phyloP scores from a whole-genome alignment of 2,113 vertebrate genomes.

The Microtus pennsylvanicus region DNA sequence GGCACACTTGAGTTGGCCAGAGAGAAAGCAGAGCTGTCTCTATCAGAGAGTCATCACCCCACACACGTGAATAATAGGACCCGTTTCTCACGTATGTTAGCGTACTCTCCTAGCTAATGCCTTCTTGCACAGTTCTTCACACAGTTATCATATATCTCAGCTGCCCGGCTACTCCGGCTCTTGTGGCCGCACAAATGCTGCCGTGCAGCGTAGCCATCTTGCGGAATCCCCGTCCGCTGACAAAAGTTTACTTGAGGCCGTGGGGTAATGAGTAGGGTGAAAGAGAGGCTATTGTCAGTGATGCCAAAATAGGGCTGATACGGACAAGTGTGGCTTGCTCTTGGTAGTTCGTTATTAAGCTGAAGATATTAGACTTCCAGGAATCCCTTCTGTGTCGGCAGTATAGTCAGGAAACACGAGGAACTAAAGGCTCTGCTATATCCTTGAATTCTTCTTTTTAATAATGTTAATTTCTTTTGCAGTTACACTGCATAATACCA shows the following conservation, averaged over 20 bases:
- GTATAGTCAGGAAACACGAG: not conserved
- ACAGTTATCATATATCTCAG: not conserved
- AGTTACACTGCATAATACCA: not conserved
- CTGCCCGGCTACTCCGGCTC: not conserved
- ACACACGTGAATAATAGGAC: not conserved
- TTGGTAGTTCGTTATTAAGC: not conserved
- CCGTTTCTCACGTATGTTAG: not conserved
- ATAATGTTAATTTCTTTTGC: constrained; percentile 45
- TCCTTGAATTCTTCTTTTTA: constrained; percentile 10
- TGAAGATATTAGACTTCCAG: not conserved
- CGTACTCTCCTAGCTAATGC: constrained; percentile 9
- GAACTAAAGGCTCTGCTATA: not conserved
- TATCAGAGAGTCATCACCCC: not conserved
- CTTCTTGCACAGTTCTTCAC: not conserved
- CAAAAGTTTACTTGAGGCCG: not conserved
- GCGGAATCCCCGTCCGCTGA: not conserved
- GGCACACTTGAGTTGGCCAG: not conserved
- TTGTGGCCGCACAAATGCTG: not conserved
- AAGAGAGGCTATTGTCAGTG: not conserved
- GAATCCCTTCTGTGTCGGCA: constrained; percentile 24
- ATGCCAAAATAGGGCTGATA: not conserved
- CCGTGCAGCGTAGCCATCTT: constrained; percentile 1
- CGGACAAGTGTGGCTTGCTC: not conserved
- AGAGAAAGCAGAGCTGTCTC: not conserved
- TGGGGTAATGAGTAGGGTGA: not conserved